A percentile compares a stretch with the other conserved stretches of the same genome.
phyloP scores from a whole-genome alignment of 2,797 vertebrate species.

The Nannoperca obscura region DNA sequence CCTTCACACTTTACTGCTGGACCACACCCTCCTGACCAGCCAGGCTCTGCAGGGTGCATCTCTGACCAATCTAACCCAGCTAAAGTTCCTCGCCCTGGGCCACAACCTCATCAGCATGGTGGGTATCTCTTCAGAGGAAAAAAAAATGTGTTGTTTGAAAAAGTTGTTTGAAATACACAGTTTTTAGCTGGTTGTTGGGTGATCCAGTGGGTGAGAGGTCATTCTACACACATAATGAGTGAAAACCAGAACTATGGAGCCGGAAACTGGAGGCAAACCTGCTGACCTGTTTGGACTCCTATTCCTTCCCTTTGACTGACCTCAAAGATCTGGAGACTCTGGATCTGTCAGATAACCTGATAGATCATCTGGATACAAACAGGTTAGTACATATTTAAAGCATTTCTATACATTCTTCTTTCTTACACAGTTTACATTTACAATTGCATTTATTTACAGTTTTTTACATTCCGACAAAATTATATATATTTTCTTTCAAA shows the following conservation, averaged over 20 bases:
- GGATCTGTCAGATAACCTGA: conserved; percentile 88
- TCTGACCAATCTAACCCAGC: conserved; percentile 79
- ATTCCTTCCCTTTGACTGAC: conserved; percentile 76
- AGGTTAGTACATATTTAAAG: conserved; percentile 51
- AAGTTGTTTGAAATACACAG: not conserved
- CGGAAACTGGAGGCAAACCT: conserved; percentile 87
- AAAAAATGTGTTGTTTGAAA: too few species aligned
- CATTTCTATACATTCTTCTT: not conserved
- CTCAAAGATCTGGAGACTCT: conserved; percentile 83
- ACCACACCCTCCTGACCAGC: conserved; percentile 85
- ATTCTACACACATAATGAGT: not conserved
- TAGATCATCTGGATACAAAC: conserved; percentile 78
- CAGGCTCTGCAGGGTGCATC: conserved; percentile 76
- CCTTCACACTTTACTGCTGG: conserved; percentile 83
- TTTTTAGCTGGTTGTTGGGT: not conserved
- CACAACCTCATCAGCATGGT: conserved; percentile 79
- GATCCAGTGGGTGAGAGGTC: not conserved
- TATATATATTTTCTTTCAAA: not conserved
- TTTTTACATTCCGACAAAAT: not conserved
- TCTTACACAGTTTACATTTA: not conserved
- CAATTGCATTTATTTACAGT: too few species aligned
- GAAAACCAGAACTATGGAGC: conserved; percentile 9
- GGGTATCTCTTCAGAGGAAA: conserved; percentile 5
- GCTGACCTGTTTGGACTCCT: conserved; percentile 79
- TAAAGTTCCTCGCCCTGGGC: conserved; percentile 84